Evolutionary conservation across 1,140 invertebrate species (phyloP), one percentile per base, ranked within the genome.

Genomic region (Temnothorax curvispinosus): DNA sequence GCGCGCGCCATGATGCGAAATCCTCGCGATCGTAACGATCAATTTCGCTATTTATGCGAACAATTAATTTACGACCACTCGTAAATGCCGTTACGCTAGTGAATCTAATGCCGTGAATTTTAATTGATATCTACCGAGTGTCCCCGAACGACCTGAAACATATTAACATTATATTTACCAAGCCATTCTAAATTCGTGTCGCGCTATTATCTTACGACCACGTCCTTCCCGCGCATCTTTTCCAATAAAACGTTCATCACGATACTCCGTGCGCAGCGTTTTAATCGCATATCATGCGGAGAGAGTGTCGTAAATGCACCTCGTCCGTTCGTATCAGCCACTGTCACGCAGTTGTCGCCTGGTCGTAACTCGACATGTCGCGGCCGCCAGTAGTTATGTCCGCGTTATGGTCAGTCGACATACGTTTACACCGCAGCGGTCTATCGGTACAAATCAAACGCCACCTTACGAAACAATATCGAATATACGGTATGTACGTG

Each of bases 331-430:
- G 64, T 52, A 71, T 81, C 80, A 84, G 52, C 78, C 18, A 71
- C 71, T 82, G 80, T 75, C 80, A 60, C 69, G 80, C 69, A 47
- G 80, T 74, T 75, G 80, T 82, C 80, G 80, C 38, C 54, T 9
- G 67, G 27, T 27, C 52, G 15, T 82, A 58, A 44, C 52, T 47
- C 56, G 80, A 82, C 67, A n/a, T 74, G 67, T 82, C 80, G 67
- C 18, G 80, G 27, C 80, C 32, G 41, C 67, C 52, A 82, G 80
- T 74, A 38, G 80, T 82, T 82, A 72, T 38, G 54, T 44, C 27
- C 52, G 54, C 67, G 80, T 82, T 71, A 82, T 74, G 80, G 67
- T 82, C 69, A 82, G 54, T 60, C 54, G 80, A 74, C 54, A 13
- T 74, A 74, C 54, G 80, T 60, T 82, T 47, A 41, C 38, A 21